Conservation (phyloP, 2,113 vertebrate species). For the Dipodomys stephensi region DNA sequence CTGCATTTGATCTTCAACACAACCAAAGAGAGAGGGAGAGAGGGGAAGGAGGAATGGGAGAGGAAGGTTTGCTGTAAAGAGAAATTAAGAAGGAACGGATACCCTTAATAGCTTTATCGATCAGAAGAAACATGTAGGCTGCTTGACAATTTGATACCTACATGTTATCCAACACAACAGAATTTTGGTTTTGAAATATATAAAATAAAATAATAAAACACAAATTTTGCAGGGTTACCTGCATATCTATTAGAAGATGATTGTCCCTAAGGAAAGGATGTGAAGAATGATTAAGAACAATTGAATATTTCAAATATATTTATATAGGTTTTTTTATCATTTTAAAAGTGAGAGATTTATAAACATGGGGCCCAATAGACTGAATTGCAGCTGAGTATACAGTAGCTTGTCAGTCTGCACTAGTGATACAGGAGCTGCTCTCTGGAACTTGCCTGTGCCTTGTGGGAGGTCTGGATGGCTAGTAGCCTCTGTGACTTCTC, state of each 20-base stretch:
- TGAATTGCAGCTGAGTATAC: neutral
- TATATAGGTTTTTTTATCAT: neutral
- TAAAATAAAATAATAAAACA: neutral
- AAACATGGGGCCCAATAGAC: neutral
- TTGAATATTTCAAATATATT: neutral
- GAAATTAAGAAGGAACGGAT: too few species aligned
- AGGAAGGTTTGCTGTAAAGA: too few species aligned
- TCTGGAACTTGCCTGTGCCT: neutral
- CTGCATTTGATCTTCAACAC: too few species aligned
- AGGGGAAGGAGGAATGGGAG: too few species aligned
- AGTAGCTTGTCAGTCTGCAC: neutral
- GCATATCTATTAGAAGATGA: neutral
- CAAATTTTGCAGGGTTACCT: neutral
- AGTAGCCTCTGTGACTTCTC: neutral
- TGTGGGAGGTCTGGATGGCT: neutral
- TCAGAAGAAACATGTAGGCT: neutral
- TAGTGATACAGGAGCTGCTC: accelerated
- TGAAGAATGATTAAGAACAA: neutral
- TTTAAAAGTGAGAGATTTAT: neutral
- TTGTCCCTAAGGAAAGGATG: neutral
- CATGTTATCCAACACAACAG: neutral
- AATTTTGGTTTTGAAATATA: neutral
- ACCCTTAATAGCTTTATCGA: too few species aligned
- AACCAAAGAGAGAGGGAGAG: too few species aligned
- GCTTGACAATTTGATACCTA: neutral